Conservation (phyloP, 2,888 invertebrate species). For the Sturmia bella region DNA sequence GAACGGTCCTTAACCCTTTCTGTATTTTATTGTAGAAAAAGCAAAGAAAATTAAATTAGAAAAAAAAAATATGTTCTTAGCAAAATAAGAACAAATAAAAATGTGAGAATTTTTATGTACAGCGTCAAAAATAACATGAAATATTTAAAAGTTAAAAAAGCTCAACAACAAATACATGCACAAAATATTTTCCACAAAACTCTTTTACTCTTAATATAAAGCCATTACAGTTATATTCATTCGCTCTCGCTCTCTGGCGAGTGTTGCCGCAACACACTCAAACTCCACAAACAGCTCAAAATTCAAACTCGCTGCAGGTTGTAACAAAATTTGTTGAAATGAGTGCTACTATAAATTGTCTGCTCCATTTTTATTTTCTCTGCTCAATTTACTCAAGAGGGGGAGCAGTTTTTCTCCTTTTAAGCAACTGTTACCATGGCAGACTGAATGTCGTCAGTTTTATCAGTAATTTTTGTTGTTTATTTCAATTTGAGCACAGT, state of each 20-base stretch:
- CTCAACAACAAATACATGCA: slow-evolving; percentile 12
- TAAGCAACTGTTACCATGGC: slow-evolving; percentile 50
- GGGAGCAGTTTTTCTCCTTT: slow-evolving; percentile 44
- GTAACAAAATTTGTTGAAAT: slow-evolving; percentile 6
- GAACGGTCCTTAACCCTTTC: slow-evolving; percentile 69
- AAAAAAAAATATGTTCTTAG: neutral
- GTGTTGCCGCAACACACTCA: slow-evolving; percentile 18
- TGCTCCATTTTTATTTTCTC: slow-evolving; percentile 27
- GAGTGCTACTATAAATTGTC: no score
- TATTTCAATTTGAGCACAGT: slow-evolving; percentile 10
- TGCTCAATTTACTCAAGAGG: slow-evolving; percentile 41
- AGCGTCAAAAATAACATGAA: slow-evolving; percentile 9
- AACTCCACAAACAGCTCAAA: neutral
- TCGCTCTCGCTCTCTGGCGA: neutral
- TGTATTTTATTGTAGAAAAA: slow-evolving; percentile 41
- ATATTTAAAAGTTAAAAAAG: slow-evolving; percentile 38
- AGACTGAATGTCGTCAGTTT: slow-evolving; percentile 67
- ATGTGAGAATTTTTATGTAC: slow-evolving; percentile 49
- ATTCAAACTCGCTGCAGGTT: slow-evolving; percentile 20
- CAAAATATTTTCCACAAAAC: neutral
- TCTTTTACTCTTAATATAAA: neutral
- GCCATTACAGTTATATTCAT: no score
- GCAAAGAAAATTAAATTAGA: neutral
- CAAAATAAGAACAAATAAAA: slow-evolving; percentile 21
- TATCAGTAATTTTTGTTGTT: slow-evolving; percentile 11